Percentiles rank a stretch among this genome's conserved stretches.
Evolutionary conservation across 2,888 invertebrate genomes (phyloP).

Genomic region (Neelides folsomi): DNA sequence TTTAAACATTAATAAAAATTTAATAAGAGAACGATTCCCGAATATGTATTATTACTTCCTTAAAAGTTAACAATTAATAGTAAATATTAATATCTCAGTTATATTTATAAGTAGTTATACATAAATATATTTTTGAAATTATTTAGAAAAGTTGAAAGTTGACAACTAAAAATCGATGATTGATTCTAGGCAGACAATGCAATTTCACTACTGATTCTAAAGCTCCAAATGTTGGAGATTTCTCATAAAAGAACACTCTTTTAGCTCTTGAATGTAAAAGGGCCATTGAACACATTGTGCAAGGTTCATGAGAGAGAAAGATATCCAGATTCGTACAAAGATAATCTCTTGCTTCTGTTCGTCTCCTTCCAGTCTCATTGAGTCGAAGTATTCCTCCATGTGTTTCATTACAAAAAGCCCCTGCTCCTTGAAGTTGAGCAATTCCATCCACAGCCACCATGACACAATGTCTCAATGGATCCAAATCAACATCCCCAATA

Average conservation of each 20-base stretch:
- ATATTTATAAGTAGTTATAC: no score
- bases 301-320: slow-evolving; percentile 73
- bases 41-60: no score
- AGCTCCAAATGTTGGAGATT: slow-evolving; percentile 48
- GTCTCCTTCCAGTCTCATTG: slow-evolving; percentile 3
- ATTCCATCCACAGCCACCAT: slow-evolving; percentile 79
- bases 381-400: slow-evolving; percentile 38
- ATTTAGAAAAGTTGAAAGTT: background rate
- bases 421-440: slow-evolving; percentile 62
- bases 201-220: slow-evolving; percentile 57
- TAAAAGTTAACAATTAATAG: no score
- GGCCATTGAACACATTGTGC: slow-evolving; percentile 91
- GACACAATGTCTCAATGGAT: slow-evolving; percentile 66
- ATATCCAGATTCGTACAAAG: slow-evolving; percentile 77
- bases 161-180: slow-evolving; percentile 79
- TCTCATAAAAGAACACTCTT: slow-evolving; percentile 60
- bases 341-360: slow-evolving; percentile 40
- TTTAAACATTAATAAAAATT: no score
- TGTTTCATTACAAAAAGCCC: background rate
- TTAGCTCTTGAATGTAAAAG: slow-evolving; percentile 75
- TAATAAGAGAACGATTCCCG: no score
- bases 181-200: slow-evolving; percentile 63
- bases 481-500: slow-evolving; percentile 45
- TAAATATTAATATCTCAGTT: no score
- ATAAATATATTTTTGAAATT: background rate